These are phyloP conservation scores for Autographa pulchrina DNA, from an alignment of 2,888 invertebrate species.

Conservation along the genomic window DNA sequence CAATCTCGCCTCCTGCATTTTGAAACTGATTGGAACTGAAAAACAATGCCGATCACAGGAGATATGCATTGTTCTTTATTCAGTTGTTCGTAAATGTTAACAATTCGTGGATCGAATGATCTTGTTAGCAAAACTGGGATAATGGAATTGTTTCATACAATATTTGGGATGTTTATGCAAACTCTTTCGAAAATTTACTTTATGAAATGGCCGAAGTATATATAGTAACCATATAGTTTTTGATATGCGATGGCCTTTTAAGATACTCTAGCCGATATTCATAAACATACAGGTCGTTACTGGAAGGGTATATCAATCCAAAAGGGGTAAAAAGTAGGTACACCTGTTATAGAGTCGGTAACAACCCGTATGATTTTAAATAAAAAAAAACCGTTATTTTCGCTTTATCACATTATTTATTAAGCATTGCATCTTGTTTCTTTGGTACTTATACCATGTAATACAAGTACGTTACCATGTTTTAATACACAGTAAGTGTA, in stretches of 20 bases:
- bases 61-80: neutral
- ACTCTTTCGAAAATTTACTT: neutral
- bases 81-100: neutral
- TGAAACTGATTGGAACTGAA: neutral
- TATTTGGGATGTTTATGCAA: neutral
- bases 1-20: neutral
- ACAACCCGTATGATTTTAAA: too few relatives aligned
- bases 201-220: neutral
- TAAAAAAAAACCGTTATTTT: too few relatives aligned
- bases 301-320: too few relatives aligned
- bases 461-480: neutral
- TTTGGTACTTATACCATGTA: neutral
- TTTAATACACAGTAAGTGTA: neutral
- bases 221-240: too few relatives aligned
- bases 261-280: too few relatives aligned
- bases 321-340: too few relatives aligned
- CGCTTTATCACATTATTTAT: neutral
- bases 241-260: too few relatives aligned
- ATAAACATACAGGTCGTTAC: too few relatives aligned
- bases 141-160: neutral
- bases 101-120: neutral
- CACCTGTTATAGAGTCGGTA: too few relatives aligned
- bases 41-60: neutral
- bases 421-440: neutral
- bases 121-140: neutral